Evolutionary conservation across 1,140 invertebrate genomes (phyloP).

Genomic region (Calosoma granatense): DNA sequence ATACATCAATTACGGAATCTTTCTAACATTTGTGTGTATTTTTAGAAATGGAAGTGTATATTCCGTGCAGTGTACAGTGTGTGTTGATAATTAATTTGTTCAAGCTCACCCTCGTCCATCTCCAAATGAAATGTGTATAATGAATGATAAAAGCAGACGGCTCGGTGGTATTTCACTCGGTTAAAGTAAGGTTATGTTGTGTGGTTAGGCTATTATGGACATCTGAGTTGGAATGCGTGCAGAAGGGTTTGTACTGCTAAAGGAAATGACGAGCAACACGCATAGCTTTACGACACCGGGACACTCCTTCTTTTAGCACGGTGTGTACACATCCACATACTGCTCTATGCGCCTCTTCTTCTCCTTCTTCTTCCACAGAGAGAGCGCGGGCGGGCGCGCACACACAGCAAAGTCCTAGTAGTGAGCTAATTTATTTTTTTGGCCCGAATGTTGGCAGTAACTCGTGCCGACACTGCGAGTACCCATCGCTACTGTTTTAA

Average conservation of each 20-base stretch:
- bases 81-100: too few species aligned
- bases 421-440: slow-evolving; percentile 20
- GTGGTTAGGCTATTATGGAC: neutral
- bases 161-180: neutral
- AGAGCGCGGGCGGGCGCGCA: too few species aligned
- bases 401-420: neutral
- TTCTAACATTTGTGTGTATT: too few species aligned
- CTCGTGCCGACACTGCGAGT: neutral
- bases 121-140: too few species aligned
- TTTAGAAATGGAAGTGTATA: too few species aligned
- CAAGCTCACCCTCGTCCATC: too few species aligned
- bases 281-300: slow-evolving; percentile 1
- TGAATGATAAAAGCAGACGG: neutral
- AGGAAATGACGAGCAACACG: neutral
- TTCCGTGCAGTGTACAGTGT: too few species aligned
- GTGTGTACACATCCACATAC: neutral
- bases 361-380: too few species aligned
- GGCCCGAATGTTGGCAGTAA: neutral
- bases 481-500: slow-evolving; percentile 11
- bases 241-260: neutral
- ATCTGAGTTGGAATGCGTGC: neutral
- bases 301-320: slow-evolving; percentile 21
- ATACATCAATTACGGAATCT: too few species aligned
- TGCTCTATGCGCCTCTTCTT: neutral
- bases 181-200: neutral